phyloP scores from a whole-genome alignment of 2,113 vertebrate species.

The Zosterops hypoxanthus region DNA sequence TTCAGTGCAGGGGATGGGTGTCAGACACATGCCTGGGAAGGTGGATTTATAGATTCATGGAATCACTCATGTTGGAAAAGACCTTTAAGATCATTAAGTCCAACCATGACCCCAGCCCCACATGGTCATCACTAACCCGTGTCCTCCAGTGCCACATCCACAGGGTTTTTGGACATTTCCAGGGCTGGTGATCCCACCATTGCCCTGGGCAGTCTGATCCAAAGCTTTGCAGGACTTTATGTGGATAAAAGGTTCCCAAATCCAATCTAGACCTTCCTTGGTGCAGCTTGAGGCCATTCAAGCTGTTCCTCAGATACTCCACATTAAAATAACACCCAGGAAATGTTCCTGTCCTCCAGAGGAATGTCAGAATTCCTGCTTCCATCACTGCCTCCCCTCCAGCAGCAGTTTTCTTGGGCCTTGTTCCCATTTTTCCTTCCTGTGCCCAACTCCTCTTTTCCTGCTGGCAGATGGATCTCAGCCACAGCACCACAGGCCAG shows the following conservation, averaged over 20 bases:
- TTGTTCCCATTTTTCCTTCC: background rate
- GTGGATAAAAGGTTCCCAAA: background rate
- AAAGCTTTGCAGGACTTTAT: background rate
- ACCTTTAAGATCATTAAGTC: background rate
- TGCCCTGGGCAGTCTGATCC: background rate
- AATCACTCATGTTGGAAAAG: background rate
- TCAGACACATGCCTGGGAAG: background rate
- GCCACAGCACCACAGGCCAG: background rate
- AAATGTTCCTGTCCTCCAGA: background rate
- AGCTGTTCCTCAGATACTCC: background rate
- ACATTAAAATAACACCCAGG: background rate
- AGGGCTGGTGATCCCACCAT: background rate
- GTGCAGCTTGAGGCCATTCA: background rate
- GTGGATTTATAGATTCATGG: background rate
- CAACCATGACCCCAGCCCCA: background rate
- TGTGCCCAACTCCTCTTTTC: background rate
- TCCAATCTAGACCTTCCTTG: background rate
- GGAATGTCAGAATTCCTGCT: background rate
- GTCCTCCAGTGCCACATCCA: background rate
- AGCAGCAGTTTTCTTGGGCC: background rate
- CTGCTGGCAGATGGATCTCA: background rate
- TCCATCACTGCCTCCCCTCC: background rate
- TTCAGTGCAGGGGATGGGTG: accelerated
- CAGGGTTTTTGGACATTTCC: background rate
- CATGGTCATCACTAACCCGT: background rate